phyloP scores from a whole-genome alignment of 1,140 invertebrate genomes.

The Orchesella cincta region DNA sequence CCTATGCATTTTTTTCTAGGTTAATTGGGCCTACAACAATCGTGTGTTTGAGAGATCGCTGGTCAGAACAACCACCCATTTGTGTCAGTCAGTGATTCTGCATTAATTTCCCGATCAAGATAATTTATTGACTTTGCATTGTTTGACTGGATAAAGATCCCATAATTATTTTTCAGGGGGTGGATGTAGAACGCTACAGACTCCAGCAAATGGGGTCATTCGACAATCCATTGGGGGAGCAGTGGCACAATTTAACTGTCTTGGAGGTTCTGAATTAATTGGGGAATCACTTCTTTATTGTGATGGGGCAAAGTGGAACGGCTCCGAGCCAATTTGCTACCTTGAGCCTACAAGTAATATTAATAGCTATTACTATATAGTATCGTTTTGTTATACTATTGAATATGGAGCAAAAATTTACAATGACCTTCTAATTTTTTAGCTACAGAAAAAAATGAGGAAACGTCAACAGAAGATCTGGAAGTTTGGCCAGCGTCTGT shows the following conservation, averaged over 20 bases:
- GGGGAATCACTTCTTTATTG: constrained; percentile 36
- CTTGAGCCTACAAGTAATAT: not conserved
- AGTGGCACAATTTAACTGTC: constrained; percentile 41
- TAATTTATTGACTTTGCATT: not conserved
- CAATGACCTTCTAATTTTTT: too few species aligned
- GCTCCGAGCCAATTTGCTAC: constrained; percentile 40
- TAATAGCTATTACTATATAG: too few species aligned
- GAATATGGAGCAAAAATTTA: too few species aligned
- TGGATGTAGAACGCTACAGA: constrained; percentile 38
- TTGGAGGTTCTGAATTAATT: constrained; percentile 14
- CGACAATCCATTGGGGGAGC: constrained; percentile 37
- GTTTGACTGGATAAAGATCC: not conserved
- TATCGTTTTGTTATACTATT: too few species aligned
- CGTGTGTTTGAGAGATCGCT: constrained; percentile 39
- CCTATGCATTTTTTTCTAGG: constrained; percentile 8
- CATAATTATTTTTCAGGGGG: constrained; percentile 22
- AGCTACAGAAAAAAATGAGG: too few species aligned
- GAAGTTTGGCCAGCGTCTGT: constrained; percentile 5
- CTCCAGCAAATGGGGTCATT: constrained; percentile 16
- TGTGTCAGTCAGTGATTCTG: constrained; percentile 43
- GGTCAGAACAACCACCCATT: constrained; percentile 45
- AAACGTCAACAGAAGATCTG: not conserved
- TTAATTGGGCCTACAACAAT: constrained; percentile 36
- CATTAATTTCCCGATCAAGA: not conserved
- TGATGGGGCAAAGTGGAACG: constrained; percentile 41